These are phyloP conservation scores for Aepyceros melampus DNA, from an alignment of 2,113 vertebrate genomes.

Conservation along the genomic window DNA sequence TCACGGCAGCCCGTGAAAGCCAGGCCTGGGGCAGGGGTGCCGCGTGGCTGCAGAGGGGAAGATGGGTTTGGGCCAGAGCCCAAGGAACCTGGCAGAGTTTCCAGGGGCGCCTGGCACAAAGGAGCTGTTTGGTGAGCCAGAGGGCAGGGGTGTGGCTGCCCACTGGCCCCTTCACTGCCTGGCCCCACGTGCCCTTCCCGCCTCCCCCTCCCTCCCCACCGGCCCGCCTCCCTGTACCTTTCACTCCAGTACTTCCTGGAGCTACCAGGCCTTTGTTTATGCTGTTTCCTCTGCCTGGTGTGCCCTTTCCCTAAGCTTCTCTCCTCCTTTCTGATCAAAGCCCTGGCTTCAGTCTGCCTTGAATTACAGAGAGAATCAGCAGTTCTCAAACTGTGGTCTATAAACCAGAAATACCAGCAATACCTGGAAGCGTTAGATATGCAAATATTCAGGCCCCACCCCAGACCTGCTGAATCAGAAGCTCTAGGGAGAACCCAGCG, in stretches of 20 bases:
- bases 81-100: not conserved
- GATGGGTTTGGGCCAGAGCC: not conserved
- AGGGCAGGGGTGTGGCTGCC: constrained; percentile 27
- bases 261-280: not conserved
- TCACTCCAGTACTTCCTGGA: not conserved
- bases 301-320: not conserved
- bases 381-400: not conserved
- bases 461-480: not conserved
- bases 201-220: not conserved
- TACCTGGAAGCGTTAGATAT: not conserved
- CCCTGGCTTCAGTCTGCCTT: not conserved
- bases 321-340: not conserved
- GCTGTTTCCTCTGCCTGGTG: not conserved
- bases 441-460: not conserved
- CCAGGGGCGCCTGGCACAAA: constrained; percentile 11
- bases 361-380: not conserved
- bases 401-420: not conserved
- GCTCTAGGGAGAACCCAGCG: not conserved
- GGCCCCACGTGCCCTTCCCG: not conserved
- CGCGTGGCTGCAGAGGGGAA: not conserved
- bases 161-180: not conserved
- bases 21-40: constrained; percentile 19
- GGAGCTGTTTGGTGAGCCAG: not conserved
- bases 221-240: not conserved
- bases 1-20: not conserved